Conservation (phyloP, 2,113 vertebrate genomes). For the Antechinus flavipes region DNA sequence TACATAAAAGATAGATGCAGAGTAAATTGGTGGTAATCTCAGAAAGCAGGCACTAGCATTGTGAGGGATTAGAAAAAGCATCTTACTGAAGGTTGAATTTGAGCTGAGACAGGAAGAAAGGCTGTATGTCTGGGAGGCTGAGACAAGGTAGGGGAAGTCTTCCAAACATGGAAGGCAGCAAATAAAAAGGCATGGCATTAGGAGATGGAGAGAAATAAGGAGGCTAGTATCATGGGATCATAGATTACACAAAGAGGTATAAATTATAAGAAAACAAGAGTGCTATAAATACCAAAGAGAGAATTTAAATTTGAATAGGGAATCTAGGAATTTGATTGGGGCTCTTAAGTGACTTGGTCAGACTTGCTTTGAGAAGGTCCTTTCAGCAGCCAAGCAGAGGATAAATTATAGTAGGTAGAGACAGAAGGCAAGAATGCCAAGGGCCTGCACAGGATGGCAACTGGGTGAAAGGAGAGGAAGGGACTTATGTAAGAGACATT, state of each 20-base stretch:
- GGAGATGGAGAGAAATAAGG: no score
- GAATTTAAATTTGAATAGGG: no score
- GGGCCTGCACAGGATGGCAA: no score
- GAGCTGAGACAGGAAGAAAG: background rate
- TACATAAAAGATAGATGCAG: background rate
- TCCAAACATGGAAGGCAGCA: background rate
- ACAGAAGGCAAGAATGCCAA: background rate
- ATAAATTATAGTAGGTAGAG: background rate
- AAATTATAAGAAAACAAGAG: no score
- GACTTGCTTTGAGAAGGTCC: background rate
- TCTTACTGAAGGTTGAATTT: background rate
- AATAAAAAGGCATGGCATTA: no score
- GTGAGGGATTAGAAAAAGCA: background rate
- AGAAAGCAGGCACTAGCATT: background rate
- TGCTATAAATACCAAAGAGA: no score
- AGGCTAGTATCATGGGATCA: background rate
- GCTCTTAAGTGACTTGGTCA: background rate
- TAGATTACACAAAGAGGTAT: background rate
- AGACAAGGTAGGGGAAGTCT: background rate
- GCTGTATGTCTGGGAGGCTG: background rate
- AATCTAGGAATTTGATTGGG: background rate
- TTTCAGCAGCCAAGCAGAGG: background rate
- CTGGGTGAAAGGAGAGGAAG: background rate
- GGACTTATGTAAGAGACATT: background rate
- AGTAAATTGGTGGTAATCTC: background rate